phyloP scores from a whole-genome alignment of 2,113 vertebrate species.

The Martes martes region DNA sequence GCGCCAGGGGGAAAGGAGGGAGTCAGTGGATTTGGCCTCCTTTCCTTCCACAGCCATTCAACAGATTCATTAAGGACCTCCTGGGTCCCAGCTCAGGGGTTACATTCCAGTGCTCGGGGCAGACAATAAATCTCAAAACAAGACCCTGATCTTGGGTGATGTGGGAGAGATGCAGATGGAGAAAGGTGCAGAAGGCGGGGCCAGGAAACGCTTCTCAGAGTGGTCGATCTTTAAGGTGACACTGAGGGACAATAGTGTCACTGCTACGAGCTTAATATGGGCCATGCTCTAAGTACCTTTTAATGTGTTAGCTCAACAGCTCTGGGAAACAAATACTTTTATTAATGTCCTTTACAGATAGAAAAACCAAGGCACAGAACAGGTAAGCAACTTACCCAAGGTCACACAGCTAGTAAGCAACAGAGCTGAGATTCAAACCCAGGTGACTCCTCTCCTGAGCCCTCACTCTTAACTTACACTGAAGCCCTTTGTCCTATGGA shows the following conservation, averaged over 20 bases:
- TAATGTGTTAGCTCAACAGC: not conserved
- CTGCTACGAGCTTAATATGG: not conserved
- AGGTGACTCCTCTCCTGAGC: not conserved
- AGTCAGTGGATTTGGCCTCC: not conserved
- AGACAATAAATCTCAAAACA: not conserved
- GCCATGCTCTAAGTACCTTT: not conserved
- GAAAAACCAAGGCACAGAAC: not conserved
- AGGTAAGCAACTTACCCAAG: not conserved
- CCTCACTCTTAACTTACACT: not conserved
- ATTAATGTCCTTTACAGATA: not conserved
- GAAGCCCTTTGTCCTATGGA: not conserved
- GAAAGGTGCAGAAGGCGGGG: no score
- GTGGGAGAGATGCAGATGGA: not conserved
- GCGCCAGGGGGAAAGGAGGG: not conserved
- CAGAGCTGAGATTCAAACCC: not conserved
- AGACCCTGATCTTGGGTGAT: not conserved
- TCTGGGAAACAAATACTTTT: not conserved
- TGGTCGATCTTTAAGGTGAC: not conserved
- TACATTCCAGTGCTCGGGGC: no score
- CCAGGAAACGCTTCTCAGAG: not conserved
- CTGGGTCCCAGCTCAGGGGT: not conserved
- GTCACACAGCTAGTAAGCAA: not conserved
- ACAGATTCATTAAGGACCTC: not conserved
- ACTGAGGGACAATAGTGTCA: not conserved
- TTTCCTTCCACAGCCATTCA: not conserved